Evolutionary conservation across 2,797 vertebrate genomes (phyloP).

Genomic region (Spondyliosoma cantharus): DNA sequence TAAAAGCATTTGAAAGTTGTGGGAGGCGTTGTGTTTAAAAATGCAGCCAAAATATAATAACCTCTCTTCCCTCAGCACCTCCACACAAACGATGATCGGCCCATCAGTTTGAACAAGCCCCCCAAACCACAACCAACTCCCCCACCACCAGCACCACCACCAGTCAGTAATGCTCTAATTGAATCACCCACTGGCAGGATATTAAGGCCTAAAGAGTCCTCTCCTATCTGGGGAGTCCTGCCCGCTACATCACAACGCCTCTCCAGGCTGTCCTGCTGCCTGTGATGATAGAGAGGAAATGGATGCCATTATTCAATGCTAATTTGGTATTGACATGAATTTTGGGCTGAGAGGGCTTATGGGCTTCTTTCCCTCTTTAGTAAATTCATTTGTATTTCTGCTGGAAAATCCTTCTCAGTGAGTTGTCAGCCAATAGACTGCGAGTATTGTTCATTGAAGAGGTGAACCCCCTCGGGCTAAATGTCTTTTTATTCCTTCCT

Average conservation of each 20-base stretch:
- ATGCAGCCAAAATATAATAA: neutral
- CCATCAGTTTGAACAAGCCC: constrained; percentile 7
- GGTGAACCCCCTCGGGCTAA: constrained; percentile 49
- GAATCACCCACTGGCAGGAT: constrained; percentile 61
- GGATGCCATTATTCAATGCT: constrained; percentile 71
- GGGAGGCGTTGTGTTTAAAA: neutral
- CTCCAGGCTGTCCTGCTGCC: constrained; percentile 68
- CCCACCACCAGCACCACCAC: too few relatives aligned
- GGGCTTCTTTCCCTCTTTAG: constrained; percentile 16
- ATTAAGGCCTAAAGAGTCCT: constrained; percentile 48
- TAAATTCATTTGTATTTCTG: constrained; percentile 63
- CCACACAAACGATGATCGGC: constrained; percentile 4
- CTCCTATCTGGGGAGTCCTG: constrained; percentile 35
- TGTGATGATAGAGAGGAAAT: constrained; percentile 66
- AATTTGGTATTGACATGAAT: constrained; percentile 69
- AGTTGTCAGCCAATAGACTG: constrained; percentile 7
- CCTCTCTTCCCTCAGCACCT: neutral
- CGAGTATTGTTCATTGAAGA: constrained; percentile 56
- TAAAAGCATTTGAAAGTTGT: neutral
- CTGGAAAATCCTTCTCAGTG: constrained; percentile 35
- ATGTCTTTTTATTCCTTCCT: constrained; percentile 37
- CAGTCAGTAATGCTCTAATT: constrained; percentile 53
- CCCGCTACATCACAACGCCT: constrained; percentile 58
- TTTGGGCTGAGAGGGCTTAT: constrained; percentile 34
- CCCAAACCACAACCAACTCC: neutral